phyloP scores from a whole-genome alignment of 1,140 invertebrate species.

The Teleogryllus occipitalis region DNA sequence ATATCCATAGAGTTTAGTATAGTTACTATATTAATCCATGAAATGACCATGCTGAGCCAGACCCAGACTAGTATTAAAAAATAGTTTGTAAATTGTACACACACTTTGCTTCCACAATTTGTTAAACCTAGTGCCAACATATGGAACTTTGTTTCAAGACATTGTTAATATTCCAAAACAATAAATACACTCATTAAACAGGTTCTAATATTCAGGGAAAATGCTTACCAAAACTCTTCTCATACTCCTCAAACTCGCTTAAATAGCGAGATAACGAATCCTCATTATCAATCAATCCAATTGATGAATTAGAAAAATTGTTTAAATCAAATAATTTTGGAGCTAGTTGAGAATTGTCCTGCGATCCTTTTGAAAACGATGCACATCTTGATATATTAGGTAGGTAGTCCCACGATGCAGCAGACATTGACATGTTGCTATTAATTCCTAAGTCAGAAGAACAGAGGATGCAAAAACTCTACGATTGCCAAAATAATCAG shows the following conservation, averaged over 20 bases:
- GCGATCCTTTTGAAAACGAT: not conserved
- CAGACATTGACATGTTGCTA: not conserved
- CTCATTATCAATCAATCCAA: not conserved
- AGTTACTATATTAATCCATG: too few species aligned
- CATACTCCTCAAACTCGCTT: not conserved
- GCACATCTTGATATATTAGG: not conserved
- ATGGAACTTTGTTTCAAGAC: too few species aligned
- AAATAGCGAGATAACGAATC: not conserved
- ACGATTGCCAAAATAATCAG: too few species aligned
- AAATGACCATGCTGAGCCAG: too few species aligned
- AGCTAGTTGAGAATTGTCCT: not conserved
- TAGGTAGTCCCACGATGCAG: not conserved
- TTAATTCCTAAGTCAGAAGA: not conserved
- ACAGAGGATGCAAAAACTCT: too few species aligned
- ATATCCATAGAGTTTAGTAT: too few species aligned
- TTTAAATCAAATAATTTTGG: not conserved
- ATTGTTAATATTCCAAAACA: too few species aligned
- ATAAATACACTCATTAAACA: too few species aligned
- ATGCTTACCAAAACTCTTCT: not conserved
- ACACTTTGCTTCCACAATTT: too few species aligned
- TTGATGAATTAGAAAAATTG: not conserved
- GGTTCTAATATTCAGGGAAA: not conserved
- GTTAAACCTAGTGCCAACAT: too few species aligned
- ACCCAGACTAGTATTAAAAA: too few species aligned
- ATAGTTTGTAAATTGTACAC: too few species aligned